These are phyloP conservation scores for Spinus pinus DNA, from an alignment of 2,797 vertebrate species.

Conservation along the genomic window DNA sequence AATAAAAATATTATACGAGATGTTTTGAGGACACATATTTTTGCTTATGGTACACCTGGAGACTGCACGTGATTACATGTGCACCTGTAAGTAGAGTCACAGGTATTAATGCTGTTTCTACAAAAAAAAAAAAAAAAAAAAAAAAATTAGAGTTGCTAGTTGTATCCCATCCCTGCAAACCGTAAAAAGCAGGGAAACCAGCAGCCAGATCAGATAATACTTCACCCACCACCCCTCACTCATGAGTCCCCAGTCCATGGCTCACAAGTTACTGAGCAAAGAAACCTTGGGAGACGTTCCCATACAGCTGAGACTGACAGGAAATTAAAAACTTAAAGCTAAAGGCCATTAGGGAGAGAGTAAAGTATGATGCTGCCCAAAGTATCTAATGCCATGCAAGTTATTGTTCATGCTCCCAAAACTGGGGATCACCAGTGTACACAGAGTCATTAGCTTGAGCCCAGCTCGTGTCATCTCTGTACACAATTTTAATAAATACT, in stretches of 20 bases:
- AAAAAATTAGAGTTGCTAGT: background rate
- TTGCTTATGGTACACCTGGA: background rate
- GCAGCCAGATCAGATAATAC: background rate
- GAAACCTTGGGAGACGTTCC: background rate
- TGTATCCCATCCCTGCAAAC: background rate
- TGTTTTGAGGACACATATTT: background rate
- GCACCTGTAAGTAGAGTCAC: rapidly evolving
- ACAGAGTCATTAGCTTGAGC: background rate
- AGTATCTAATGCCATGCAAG: background rate
- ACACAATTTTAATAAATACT: background rate
- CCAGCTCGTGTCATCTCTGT: background rate
- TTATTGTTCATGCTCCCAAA: background rate
- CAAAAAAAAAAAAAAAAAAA: rapidly evolving
- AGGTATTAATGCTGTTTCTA: background rate
- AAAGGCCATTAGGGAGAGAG: background rate
- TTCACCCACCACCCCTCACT: background rate
- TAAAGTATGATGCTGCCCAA: background rate
- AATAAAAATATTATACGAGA: background rate
- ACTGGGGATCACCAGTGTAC: background rate
- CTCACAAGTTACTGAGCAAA: background rate
- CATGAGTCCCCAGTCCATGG: rapidly evolving
- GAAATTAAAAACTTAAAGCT: conserved; percentile 25
- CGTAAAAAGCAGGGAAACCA: background rate
- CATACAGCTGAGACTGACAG: background rate
- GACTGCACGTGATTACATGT: rapidly evolving